These are phyloP conservation scores for Musca vetustissima DNA, from an alignment of 1,140 invertebrate genomes.

Conservation along the genomic window DNA sequence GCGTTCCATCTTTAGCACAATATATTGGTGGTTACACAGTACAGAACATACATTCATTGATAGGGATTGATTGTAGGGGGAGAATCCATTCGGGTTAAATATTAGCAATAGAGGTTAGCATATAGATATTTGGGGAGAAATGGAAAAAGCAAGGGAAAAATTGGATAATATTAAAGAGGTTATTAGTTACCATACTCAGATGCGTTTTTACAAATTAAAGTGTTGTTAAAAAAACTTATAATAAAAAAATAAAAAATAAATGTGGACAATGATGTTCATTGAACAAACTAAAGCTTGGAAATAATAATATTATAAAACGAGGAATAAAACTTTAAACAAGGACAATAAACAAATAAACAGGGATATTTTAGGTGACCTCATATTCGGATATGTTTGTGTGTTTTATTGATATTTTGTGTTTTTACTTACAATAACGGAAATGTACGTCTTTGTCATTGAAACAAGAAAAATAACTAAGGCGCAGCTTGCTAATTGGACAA, in stretches of 20 bases:
- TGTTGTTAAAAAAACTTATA: not conserved
- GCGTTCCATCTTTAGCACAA: conserved; percentile 76
- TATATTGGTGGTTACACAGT: conserved; percentile 1
- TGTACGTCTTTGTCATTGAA: not conserved
- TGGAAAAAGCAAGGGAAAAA: not conserved
- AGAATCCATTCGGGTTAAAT: too few relatives aligned
- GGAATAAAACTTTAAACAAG: not conserved
- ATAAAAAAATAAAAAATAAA: not conserved
- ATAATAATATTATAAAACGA: not conserved
- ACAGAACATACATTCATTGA: too few relatives aligned
- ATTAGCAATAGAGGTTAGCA: too few relatives aligned
- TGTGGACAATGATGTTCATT: too few relatives aligned
- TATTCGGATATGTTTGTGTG: not conserved
- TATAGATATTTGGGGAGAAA: not conserved
- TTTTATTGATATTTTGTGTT: too few relatives aligned
- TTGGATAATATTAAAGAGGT: not conserved
- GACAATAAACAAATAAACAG: not conserved
- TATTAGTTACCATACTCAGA: not conserved
- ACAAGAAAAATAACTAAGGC: not conserved
- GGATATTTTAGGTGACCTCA: conserved; percentile 13
- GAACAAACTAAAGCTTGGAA: not conserved
- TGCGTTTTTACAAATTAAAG: not conserved
- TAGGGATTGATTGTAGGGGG: too few relatives aligned
- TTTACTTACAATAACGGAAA: conserved; percentile 12
- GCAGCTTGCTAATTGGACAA: not conserved